These are phyloP conservation scores for Orthosia cruda DNA, from an alignment of 2,888 invertebrate genomes.

Conservation along the genomic window DNA sequence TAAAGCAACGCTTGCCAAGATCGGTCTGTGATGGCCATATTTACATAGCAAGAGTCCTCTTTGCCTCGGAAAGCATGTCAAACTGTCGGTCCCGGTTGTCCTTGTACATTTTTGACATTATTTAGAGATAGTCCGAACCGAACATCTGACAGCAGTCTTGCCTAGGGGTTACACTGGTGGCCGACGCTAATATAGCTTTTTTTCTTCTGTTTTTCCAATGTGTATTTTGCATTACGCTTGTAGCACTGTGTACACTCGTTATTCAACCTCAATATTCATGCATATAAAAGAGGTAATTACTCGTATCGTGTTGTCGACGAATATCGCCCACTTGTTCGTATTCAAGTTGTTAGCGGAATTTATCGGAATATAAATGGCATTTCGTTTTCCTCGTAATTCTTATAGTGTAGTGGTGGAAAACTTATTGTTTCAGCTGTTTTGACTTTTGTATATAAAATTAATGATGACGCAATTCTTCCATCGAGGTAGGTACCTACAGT, in stretches of 20 bases:
- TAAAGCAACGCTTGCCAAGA: no score
- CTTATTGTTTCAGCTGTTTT: slow-evolving; percentile 23
- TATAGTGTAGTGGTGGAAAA: not conserved
- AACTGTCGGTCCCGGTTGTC: no score
- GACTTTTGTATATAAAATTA: not conserved
- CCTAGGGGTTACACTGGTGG: not conserved
- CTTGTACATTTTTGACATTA: no score
- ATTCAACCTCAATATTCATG: slow-evolving; percentile 25
- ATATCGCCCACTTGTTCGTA: slow-evolving; percentile 3
- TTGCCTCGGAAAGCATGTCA: no score
- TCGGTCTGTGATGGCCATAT: no score
- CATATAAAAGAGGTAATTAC: not conserved
- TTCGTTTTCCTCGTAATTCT: not conserved
- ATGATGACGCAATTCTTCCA: no score
- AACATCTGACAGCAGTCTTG: no score
- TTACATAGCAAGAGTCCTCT: no score
- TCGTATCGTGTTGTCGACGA: slow-evolving; percentile 1
- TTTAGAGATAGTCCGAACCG: no score
- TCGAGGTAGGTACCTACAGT: no score
- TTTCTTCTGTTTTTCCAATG: not conserved
- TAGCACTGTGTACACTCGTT: not conserved
- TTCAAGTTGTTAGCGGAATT: slow-evolving; percentile 11
- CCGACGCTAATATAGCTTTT: not conserved
- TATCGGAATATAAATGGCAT: slow-evolving; percentile 9
- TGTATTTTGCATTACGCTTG: not conserved